phyloP scores from a whole-genome alignment of 2,113 vertebrate species.

The Tylochromis polylepis region DNA sequence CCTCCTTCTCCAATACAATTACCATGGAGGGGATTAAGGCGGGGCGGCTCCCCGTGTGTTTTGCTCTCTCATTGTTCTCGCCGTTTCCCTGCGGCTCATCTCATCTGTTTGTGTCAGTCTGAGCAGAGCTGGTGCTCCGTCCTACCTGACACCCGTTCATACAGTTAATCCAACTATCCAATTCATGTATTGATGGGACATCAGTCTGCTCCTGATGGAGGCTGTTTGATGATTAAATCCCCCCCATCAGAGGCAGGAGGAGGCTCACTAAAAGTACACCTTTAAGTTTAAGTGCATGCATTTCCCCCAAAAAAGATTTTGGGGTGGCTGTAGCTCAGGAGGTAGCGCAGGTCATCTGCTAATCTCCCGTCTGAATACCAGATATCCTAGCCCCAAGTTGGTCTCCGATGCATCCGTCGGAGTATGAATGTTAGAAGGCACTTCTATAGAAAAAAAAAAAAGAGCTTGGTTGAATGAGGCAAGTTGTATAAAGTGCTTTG shows the following conservation, averaged over 20 bases:
- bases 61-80: conserved; percentile 24
- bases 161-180: conserved; percentile 42
- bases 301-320: neutral
- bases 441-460: neutral
- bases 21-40: conserved; percentile 25
- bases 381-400: neutral
- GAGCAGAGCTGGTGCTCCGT: conserved; percentile 28
- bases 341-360: neutral
- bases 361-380: neutral
- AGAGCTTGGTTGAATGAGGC: neutral
- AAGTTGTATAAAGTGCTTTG: too few species aligned
- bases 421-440: neutral
- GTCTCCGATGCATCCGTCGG: accelerated
- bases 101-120: conserved; percentile 61
- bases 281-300: neutral
- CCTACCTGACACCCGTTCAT: conserved; percentile 28
- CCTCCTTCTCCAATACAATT: conserved; percentile 27
- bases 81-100: conserved; percentile 42
- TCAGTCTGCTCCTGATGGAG: conserved; percentile 18
- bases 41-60: conserved; percentile 16
- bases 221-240: neutral
- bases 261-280: neutral
- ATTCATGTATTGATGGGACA: conserved; percentile 49
- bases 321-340: neutral
- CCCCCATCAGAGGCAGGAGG: neutral